Evolutionary conservation across 2,888 invertebrate genomes (phyloP), one percentile per base, ranked within the genome.

Genomic region (Drosophila conformis): DNA sequence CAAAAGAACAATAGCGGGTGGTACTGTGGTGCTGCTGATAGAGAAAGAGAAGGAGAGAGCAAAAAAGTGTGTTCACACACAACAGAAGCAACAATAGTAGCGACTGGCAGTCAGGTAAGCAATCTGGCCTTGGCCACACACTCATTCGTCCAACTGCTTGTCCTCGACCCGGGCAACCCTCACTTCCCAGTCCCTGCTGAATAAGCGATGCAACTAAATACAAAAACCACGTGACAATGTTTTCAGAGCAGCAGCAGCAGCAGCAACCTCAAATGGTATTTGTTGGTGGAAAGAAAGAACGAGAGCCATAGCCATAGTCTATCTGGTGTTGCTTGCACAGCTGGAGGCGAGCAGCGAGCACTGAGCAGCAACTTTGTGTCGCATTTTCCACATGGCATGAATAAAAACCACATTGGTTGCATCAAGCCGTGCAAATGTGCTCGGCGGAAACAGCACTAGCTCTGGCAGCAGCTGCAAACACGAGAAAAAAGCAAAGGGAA

Each of bases 191-290:
- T 69, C 66, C 69, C 57, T 38, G 48, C 49, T 62, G 69, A 67
- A 69, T 60, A 75, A 46, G 49, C 58, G 71, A 60, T 76, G 75
- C 82, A 81, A 76, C 85, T 86, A 89, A 87, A 89, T 87, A 89
- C 82, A 79, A 85, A 87, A 85, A 87, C 84, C 86, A 87, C 89
- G 88, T 89, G 89, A 87, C 87, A 87, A 89, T 87, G 89, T 87
- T 80, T 87, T 74, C 49, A 65, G 76, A 75, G 56, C 42, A 69
- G 53, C 51, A 67, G 46, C 58, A 68, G 10, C n/a, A 40, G n/a
- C 27, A 46, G 49, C 40, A 40, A 40, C 35, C 46, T 62, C 42
- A 42, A 66, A 66, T 62, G 49, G 73, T 58, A 54, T 66, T 66
- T 62, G 61, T 49, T 29, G 13, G 65, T 35, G 31, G 13, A 21